Conservation (phyloP, 2,888 invertebrate genomes). For the Gnatocerus cornutus region DNA sequence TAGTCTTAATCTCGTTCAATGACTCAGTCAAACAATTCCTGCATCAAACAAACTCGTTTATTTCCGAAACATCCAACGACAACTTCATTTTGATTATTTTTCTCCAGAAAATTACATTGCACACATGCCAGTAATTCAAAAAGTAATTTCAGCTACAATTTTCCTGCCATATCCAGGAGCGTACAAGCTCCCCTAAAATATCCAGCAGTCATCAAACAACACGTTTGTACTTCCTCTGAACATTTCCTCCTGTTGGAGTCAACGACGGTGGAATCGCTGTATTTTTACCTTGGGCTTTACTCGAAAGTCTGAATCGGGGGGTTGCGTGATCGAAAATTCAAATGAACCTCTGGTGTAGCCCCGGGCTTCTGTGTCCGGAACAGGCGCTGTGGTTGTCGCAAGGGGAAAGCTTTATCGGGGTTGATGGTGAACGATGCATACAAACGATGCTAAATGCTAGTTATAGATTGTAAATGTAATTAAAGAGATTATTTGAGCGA, state of each 20-base stretch:
- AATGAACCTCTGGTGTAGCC: conserved; percentile 54
- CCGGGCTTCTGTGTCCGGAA: conserved; percentile 53
- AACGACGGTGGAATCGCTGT: conserved; percentile 9
- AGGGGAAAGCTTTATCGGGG: conserved; percentile 4
- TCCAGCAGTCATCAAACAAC: conserved; percentile 20
- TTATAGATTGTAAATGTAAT: conserved; percentile 59
- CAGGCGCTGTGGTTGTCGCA: conserved; percentile 34
- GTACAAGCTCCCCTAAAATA: conserved; percentile 8
- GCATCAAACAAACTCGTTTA: too few species aligned
- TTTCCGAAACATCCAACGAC: too few species aligned
- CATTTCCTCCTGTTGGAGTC: background rate
- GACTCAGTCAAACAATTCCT: too few species aligned
- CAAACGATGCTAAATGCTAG: conserved; percentile 53
- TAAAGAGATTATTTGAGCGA: conserved; percentile 56
- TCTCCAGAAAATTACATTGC: conserved; percentile 13
- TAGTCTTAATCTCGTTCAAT: too few species aligned
- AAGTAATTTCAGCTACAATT: conserved; percentile 27
- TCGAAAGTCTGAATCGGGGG: conserved; percentile 22
- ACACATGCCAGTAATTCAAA: conserved; percentile 25
- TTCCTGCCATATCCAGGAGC: conserved; percentile 26
- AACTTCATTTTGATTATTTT: conserved; percentile 3
- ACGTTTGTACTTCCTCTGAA: background rate
- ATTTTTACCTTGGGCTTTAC: conserved; percentile 22
- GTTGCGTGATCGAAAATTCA: conserved; percentile 58
- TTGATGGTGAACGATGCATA: conserved; percentile 49